Evolutionary conservation across 2,113 vertebrate species (phyloP).

Genomic region (Leptosomus discolor): DNA sequence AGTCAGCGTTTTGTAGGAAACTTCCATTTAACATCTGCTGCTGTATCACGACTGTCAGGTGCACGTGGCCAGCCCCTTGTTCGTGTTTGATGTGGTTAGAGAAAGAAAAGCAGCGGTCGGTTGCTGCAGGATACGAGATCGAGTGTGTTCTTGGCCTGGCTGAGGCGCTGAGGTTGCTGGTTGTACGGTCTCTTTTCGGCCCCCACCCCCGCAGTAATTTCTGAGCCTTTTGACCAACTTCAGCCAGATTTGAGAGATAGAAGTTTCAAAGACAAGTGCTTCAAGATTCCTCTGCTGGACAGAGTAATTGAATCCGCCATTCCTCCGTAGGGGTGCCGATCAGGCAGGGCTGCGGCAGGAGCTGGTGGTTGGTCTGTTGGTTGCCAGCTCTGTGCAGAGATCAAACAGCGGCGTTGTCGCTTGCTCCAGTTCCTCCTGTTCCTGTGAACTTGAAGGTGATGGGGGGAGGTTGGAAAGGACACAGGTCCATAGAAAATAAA

Average conservation of each 20-base stretch:
- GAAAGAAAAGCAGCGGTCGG: fast-evolving
- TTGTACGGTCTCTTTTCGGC: fast-evolving
- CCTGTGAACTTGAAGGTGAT: neutral
- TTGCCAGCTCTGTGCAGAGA: neutral
- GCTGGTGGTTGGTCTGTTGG: neutral
- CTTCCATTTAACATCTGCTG: neutral
- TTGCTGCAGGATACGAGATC: neutral
- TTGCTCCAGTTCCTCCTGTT: neutral
- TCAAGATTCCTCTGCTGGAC: neutral
- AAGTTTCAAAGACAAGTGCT: neutral
- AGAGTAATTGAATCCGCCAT: neutral
- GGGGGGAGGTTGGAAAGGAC: neutral
- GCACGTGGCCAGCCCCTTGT: neutral
- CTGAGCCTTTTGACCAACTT: neutral
- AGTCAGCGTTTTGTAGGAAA: neutral
- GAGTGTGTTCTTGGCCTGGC: neutral
- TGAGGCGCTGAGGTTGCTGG: neutral
- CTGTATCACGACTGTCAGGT: fast-evolving
- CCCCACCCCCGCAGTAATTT: neutral
- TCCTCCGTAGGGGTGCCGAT: neutral
- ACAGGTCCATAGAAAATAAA: neutral
- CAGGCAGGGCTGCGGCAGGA: neutral
- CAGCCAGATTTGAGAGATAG: neutral
- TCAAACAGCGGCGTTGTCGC: fast-evolving
- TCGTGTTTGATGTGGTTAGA: neutral